Percentiles rank a stretch among this genome's conserved stretches.
These are phyloP conservation scores for Aspiorhynchus laticeps DNA, from an alignment of 2,113 vertebrate species.

Conservation along the genomic window DNA sequence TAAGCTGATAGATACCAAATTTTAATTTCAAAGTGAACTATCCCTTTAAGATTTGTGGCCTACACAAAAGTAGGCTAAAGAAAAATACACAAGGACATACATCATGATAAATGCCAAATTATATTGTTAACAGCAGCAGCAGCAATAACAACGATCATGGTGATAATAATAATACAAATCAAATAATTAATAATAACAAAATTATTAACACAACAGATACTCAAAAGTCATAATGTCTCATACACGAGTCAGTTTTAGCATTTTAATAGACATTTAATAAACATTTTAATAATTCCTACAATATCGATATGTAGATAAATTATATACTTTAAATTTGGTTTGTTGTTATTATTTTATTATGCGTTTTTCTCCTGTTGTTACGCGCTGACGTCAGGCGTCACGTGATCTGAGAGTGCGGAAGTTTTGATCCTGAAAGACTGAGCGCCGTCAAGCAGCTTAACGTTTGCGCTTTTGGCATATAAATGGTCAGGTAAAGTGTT, in stretches of 20 bases:
- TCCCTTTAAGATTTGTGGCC: background rate
- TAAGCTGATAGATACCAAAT: no score
- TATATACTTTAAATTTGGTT: no score
- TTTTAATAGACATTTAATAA: background rate
- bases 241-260: background rate
- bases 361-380: no score
- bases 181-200: background rate
- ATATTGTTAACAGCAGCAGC: background rate
- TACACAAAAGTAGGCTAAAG: background rate
- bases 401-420: constrained; percentile 38
- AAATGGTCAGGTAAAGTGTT: constrained; percentile 49
- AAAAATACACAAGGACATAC: background rate
- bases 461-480: background rate
- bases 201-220: background rate
- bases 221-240: background rate
- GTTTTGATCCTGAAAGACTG: constrained; percentile 18
- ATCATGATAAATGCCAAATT: background rate
- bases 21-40: no score
- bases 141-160: no score
- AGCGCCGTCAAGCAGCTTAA: background rate
- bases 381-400: constrained; percentile 9
- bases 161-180: background rate
- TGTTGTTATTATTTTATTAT: background rate
- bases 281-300: background rate
- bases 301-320: background rate